Evolutionary conservation across 2,113 vertebrate genomes (phyloP).

Genomic region (Festucalex cinctus): DNA sequence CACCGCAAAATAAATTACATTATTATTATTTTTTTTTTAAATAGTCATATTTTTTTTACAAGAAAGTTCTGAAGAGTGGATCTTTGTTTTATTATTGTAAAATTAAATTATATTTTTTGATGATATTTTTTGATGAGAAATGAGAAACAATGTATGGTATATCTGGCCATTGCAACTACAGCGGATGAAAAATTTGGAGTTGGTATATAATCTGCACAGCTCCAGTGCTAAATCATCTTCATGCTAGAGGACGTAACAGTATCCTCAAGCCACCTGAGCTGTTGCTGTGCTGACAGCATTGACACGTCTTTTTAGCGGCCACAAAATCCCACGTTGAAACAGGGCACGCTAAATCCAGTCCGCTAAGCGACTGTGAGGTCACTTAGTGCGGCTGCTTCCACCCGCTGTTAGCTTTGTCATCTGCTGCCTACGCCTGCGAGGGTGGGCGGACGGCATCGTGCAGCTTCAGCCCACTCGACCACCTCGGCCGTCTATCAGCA

Average conservation of each 20-base stretch:
- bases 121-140: too few species aligned
- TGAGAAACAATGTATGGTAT: too few species aligned
- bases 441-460: constrained; percentile 45
- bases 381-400: constrained; percentile 30
- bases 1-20: too few species aligned
- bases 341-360: constrained; percentile 15
- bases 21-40: too few species aligned
- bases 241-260: neutral
- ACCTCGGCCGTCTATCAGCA: constrained; percentile 40
- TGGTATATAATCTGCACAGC: neutral
- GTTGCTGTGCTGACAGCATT: neutral
- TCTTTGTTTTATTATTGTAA: too few species aligned
- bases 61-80: too few species aligned
- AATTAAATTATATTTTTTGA: too few species aligned
- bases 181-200: too few species aligned
- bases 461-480: constrained; percentile 55
- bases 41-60: too few species aligned
- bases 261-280: neutral
- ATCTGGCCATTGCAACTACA: too few species aligned
- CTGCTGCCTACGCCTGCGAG: constrained; percentile 59
- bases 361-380: constrained; percentile 49
- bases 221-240: neutral
- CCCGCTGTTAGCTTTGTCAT: constrained; percentile 48
- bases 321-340: constrained; percentile 32
- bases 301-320: constrained; percentile 13